phyloP scores from a whole-genome alignment of 1,140 invertebrate species.

The Acarapis woodi region DNA sequence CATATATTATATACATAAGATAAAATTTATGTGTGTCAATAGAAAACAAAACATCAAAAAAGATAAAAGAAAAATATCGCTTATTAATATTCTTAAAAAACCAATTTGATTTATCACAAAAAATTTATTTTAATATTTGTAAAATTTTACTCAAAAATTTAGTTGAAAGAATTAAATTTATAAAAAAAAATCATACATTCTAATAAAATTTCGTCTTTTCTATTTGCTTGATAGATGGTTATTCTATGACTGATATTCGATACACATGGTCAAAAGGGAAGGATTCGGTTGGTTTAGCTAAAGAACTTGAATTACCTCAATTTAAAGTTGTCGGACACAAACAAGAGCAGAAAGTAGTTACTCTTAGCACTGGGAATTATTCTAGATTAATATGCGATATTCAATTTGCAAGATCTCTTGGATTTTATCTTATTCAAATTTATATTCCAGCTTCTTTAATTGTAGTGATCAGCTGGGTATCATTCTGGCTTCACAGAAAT shows the following conservation, averaged over 20 bases:
- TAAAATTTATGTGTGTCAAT: too few species aligned
- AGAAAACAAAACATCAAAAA: too few species aligned
- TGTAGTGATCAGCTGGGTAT: slow-evolving; percentile 96
- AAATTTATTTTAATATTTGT: not conserved
- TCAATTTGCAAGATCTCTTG: slow-evolving; percentile 88
- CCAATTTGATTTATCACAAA: too few species aligned
- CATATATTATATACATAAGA: too few species aligned
- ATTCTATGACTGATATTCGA: slow-evolving; percentile 82
- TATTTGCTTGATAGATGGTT: slow-evolving; percentile 44
- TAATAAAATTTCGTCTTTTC: slow-evolving; percentile 1
- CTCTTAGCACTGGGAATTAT: slow-evolving; percentile 86
- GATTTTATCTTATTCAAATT: slow-evolving; percentile 97
- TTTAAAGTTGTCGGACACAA: slow-evolving; percentile 34
- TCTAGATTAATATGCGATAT: slow-evolving; percentile 87
- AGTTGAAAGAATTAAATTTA: slow-evolving; percentile 12
- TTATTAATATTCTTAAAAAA: too few species aligned
- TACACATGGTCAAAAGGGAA: slow-evolving; percentile 25
- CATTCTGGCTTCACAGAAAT: slow-evolving; percentile 76
- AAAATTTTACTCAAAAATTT: too few species aligned
- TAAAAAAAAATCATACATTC: slow-evolving; percentile 13
- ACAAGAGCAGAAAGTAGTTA: slow-evolving; percentile 45
- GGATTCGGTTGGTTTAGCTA: slow-evolving; percentile 63
- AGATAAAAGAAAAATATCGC: too few species aligned
- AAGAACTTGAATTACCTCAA: slow-evolving; percentile 71
- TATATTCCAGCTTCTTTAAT: slow-evolving; percentile 95